These are phyloP conservation scores for Chaetophractus vellerosus DNA, from an alignment of 2,797 vertebrate genomes.

Conservation along the genomic window DNA sequence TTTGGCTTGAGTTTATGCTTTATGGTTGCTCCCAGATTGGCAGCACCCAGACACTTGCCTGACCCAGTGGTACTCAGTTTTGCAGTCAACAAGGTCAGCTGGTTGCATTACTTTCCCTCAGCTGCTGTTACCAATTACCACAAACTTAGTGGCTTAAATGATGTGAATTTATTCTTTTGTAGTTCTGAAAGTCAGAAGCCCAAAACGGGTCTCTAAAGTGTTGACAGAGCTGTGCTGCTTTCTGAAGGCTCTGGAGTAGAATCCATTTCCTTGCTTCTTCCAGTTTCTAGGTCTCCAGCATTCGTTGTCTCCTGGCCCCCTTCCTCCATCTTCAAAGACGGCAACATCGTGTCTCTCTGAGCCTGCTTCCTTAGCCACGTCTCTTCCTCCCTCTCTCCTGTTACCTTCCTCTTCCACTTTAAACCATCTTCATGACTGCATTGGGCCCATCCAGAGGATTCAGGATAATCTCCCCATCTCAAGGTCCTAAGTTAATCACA, in stretches of 20 bases:
- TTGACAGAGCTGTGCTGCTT: neutral
- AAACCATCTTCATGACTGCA: neutral
- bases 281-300: neutral
- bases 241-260: neutral
- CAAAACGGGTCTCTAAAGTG: neutral
- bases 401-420: neutral
- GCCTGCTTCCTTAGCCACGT: neutral
- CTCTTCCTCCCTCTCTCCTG: neutral
- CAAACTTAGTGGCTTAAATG: neutral
- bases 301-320: neutral
- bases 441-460: neutral
- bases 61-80: neutral
- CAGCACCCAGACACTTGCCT: neutral
- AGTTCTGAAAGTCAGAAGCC: neutral
- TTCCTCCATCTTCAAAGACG: neutral
- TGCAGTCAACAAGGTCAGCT: neutral
- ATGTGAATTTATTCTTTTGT: neutral
- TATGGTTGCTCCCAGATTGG: neutral
- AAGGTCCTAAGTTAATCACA: neutral
- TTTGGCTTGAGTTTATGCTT: neutral
- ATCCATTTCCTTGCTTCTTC: neutral
- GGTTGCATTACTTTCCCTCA: neutral
- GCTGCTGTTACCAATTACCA: neutral
- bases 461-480: neutral
- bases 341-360: neutral